A percentile compares a stretch with the other conserved stretches of the same genome.
Conservation (phyloP, 2,888 invertebrate genomes). For the Caenorhabditis macrosperma region DNA sequence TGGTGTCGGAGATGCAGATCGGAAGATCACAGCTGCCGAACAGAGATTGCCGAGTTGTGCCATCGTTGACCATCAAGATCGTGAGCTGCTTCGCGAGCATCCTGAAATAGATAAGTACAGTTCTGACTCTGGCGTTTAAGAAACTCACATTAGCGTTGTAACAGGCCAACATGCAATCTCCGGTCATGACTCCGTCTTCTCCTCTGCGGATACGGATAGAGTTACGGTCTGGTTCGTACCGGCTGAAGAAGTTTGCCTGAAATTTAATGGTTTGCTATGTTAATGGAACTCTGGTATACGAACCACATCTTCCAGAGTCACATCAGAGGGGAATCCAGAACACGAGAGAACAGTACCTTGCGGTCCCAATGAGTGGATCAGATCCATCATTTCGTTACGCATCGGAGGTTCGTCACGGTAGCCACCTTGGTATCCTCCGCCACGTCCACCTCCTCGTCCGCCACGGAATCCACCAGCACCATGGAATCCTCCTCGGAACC, state of each 20-base stretch:
- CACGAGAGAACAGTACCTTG: conserved; percentile 63
- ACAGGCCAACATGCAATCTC: conserved; percentile 67
- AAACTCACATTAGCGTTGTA: conserved; percentile 43
- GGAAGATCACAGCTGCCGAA: neutral
- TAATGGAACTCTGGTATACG: neutral
- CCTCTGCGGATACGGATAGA: conserved; percentile 64
- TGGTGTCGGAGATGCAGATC: neutral
- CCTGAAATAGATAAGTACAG: conserved; percentile 10
- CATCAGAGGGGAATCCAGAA: conserved; percentile 60
- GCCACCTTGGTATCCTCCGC: conserved; percentile 27
- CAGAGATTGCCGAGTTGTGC: conserved; percentile 16
- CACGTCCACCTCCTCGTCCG: conserved; percentile 10
- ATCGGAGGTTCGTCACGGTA: conserved; percentile 7
- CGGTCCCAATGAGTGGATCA: conserved; percentile 51
- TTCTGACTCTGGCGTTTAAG: no score
- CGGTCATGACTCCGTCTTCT: conserved; percentile 61
- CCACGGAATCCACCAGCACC: conserved; percentile 13
- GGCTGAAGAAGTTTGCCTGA: conserved; percentile 59
- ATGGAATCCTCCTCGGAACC: conserved; percentile 21
- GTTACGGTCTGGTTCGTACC: conserved; percentile 57
- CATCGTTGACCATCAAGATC: conserved; percentile 29
- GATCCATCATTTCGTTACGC: conserved; percentile 11
- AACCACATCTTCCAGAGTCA: conserved; percentile 63
- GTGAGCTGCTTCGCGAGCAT: conserved; percentile 31
- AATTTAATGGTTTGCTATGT: neutral